phyloP scores from a whole-genome alignment of 2,113 vertebrate genomes.

The Eurypyga helias region DNA sequence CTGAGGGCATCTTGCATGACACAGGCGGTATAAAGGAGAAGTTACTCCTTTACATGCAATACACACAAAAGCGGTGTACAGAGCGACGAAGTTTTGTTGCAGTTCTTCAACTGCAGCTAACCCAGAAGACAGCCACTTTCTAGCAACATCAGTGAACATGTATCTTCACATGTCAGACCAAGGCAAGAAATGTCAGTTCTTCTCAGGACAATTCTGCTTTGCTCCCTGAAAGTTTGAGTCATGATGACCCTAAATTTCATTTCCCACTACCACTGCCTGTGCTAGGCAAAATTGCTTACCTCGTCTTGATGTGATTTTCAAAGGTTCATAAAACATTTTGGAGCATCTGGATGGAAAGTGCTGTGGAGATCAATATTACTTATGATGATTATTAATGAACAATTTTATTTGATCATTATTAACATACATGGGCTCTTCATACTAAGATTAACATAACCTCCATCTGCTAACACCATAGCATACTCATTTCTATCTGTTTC shows the following conservation, averaged over 20 bases:
- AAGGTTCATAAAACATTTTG: not conserved
- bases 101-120: not conserved
- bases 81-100: not conserved
- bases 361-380: not conserved
- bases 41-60: not conserved
- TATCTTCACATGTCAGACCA: not conserved
- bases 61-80: not conserved
- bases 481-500: not conserved
- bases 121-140: not conserved
- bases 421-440: not conserved
- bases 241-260: not conserved
- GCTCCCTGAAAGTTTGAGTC: fast-evolving
- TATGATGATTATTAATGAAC: not conserved
- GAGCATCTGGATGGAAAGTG: not conserved
- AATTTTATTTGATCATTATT: not conserved
- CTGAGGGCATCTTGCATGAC: not conserved
- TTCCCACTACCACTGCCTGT: not conserved
- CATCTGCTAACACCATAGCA: not conserved
- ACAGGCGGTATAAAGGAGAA: not conserved
- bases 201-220: not conserved
- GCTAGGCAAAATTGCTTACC: not conserved
- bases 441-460: not conserved
- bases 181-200: not conserved
- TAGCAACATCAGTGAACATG: not conserved
- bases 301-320: not conserved